These are phyloP conservation scores for Apis laboriosa DNA, from an alignment of 1,140 invertebrate species.

Conservation along the genomic window DNA sequence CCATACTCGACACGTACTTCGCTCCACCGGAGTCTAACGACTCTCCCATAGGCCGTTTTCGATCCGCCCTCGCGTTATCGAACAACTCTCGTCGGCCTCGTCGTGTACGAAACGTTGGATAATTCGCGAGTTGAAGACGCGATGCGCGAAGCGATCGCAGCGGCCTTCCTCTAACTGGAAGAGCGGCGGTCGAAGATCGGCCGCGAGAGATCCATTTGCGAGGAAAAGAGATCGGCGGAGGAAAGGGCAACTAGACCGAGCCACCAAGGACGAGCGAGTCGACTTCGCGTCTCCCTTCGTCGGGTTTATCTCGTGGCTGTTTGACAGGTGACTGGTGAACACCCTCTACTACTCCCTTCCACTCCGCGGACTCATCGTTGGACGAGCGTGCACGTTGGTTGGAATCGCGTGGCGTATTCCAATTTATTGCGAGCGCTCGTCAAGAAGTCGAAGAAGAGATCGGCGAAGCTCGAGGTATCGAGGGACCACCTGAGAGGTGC, in stretches of 20 bases:
- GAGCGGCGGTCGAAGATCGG: slow-evolving; percentile 34
- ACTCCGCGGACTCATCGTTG: slow-evolving; percentile 18
- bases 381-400: not conserved
- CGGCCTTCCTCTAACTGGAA: slow-evolving; percentile 20
- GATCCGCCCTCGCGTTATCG: slow-evolving; percentile 59
- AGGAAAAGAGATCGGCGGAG: slow-evolving; percentile 30
- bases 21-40: slow-evolving; percentile 51
- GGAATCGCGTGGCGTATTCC: slow-evolving; percentile 67
- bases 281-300: slow-evolving; percentile 2
- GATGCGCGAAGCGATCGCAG: not conserved
- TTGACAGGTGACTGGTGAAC: slow-evolving; percentile 62
- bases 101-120: slow-evolving; percentile 11
- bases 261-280: slow-evolving; percentile 49
- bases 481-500: slow-evolving; percentile 70
- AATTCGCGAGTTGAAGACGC: slow-evolving; percentile 24
- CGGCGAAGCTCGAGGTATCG: slow-evolving; percentile 38
- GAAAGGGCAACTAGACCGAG: slow-evolving; percentile 47
- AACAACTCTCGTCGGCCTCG: not conserved
- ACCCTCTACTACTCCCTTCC: slow-evolving; percentile 60
- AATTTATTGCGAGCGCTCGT: slow-evolving; percentile 72
- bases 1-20: slow-evolving; percentile 40
- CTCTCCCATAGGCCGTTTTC: slow-evolving; percentile 54
- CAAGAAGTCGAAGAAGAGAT: slow-evolving; percentile 45
- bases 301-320: slow-evolving; percentile 48
- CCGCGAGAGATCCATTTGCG: slow-evolving; percentile 46